These are phyloP conservation scores for Astropecten irregularis DNA, from an alignment of 53 echinoderm and acorn worm species.

Conservation along the genomic window DNA sequence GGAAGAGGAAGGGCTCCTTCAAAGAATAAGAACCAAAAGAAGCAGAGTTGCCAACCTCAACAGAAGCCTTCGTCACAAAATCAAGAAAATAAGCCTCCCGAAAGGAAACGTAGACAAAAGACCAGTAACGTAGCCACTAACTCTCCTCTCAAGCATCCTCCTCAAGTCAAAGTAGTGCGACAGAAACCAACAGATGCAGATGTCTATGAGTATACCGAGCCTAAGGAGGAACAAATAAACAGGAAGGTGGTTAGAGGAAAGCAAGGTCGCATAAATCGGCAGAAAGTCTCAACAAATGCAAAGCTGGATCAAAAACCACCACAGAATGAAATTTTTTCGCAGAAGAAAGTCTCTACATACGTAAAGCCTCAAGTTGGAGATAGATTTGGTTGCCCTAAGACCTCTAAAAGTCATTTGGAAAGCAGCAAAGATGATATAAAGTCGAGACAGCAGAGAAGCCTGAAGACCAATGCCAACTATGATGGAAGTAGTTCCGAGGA, in stretches of 20 bases:
- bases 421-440: background rate
- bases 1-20: background rate
- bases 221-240: background rate
- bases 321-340: constrained; percentile 27
- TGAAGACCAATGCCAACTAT: background rate
- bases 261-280: background rate
- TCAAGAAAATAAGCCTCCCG: too few species aligned
- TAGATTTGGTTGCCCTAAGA: too few species aligned
- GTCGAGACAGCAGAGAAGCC: background rate
- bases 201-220: background rate
- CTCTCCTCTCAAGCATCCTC: background rate
- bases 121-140: too few species aligned
- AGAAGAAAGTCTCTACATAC: constrained; percentile 7
- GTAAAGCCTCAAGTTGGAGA: background rate
- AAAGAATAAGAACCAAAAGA: constrained; percentile 1
- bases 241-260: background rate
- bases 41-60: background rate
- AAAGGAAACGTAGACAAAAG: too few species aligned
- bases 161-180: background rate
- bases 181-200: background rate
- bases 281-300: background rate
- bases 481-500: background rate
- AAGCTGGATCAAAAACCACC: background rate
- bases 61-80: background rate
- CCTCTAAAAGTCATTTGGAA: too few species aligned